Conservation (phyloP, 1,140 invertebrate species). For the Caenorhabditis latens region DNA sequence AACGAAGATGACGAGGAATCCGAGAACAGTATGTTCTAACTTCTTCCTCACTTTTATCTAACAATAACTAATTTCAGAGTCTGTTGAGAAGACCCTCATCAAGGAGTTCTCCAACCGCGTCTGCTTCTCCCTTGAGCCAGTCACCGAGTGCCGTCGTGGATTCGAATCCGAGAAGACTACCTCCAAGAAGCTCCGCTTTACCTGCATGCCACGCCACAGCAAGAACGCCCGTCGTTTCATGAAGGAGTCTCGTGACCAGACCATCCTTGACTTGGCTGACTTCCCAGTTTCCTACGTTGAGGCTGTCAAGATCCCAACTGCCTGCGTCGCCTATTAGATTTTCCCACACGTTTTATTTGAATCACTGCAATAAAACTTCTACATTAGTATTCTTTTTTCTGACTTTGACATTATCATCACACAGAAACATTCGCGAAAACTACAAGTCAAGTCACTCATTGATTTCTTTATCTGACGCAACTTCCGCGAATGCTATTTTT, state of each 20-base stretch:
- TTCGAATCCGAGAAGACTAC: background rate
- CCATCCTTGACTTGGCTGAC: constrained; percentile 1
- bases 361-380: background rate
- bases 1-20: constrained; percentile 16
- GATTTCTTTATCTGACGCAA: too few relatives aligned
- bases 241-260: constrained; percentile 33
- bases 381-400: background rate
- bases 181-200: constrained; percentile 60
- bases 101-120: constrained; percentile 61
- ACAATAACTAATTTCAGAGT: constrained; percentile 8
- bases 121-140: constrained; percentile 68
- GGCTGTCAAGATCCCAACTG: constrained; percentile 41
- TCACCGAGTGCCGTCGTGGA: constrained; percentile 62
- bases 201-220: constrained; percentile 58
- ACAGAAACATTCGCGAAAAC: too few relatives aligned
- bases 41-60: background rate
- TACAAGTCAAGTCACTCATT: too few relatives aligned
- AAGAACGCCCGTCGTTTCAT: background rate
- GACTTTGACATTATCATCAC: background rate
- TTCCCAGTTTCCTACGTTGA: constrained; percentile 53
- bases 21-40: background rate
- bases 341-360: background rate
- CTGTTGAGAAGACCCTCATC: constrained; percentile 53
- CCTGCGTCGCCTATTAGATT: constrained; percentile 50
- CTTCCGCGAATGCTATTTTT: too few relatives aligned